Percentiles rank a stretch among this genome's conserved stretches.
These are phyloP conservation scores for Troides helena DNA, from an alignment of 2,888 invertebrate genomes.

Conservation along the genomic window DNA sequence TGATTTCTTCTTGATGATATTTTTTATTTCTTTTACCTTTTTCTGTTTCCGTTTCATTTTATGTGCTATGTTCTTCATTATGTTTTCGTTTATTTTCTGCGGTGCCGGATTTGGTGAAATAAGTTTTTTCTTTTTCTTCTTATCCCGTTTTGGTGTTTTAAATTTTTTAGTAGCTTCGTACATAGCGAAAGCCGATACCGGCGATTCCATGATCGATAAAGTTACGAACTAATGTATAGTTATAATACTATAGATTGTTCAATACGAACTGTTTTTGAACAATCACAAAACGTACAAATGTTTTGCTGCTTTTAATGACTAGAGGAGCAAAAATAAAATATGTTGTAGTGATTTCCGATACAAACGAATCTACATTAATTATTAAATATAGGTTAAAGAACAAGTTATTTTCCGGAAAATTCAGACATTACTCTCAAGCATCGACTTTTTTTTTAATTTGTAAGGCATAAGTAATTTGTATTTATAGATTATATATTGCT, in stretches of 20 bases:
- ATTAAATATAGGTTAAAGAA: not conserved
- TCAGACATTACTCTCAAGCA: not conserved
- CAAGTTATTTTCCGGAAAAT: not conserved
- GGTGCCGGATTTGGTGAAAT: slow-evolving; percentile 34
- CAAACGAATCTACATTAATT: not conserved
- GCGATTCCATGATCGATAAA: slow-evolving; percentile 51
- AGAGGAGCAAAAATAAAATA: not conserved
- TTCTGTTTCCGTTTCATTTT: slow-evolving; percentile 57
- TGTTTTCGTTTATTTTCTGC: slow-evolving; percentile 41
- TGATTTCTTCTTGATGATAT: slow-evolving; percentile 52
- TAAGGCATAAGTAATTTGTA: not conserved
- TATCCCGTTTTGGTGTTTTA: slow-evolving; percentile 29
- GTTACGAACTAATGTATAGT: not conserved
- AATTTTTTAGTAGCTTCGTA: slow-evolving; percentile 55
- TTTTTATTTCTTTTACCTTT: slow-evolving; percentile 50
- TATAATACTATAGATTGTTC: slow-evolving; percentile 2
- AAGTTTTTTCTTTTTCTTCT: slow-evolving; percentile 46
- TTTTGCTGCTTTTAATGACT: not conserved
- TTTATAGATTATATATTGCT: not conserved
- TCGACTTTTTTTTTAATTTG: not conserved
- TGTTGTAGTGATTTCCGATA: not conserved
- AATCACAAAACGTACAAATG: not conserved
- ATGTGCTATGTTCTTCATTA: slow-evolving; percentile 46
- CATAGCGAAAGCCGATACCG: slow-evolving; percentile 68
- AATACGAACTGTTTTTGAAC: not conserved